Evolutionary conservation across 2,888 invertebrate genomes (phyloP).

Genomic region (Platycheirus albimanus): DNA sequence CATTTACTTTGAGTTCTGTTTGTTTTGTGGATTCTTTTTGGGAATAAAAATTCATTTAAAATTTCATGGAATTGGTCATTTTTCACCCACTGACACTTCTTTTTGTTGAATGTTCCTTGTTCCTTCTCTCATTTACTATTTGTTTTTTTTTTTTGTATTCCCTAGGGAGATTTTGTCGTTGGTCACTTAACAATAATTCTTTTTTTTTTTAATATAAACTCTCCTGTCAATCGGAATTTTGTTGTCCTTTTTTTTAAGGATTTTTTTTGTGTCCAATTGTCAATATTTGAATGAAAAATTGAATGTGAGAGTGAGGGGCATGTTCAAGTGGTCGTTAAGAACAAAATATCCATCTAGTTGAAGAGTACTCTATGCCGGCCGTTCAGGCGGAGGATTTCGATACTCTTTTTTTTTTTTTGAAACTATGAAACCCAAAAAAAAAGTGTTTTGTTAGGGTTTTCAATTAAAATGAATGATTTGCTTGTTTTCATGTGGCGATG

Average conservation of each 20-base stretch:
- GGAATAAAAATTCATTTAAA: constrained; percentile 69
- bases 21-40: constrained; percentile 34
- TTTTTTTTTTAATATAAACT: constrained; percentile 12
- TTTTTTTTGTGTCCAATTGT: constrained; percentile 50
- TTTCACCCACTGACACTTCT: constrained; percentile 74
- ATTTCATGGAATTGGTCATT: constrained; percentile 71
- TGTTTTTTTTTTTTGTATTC: constrained; percentile 2
- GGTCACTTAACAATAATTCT: constrained; percentile 65
- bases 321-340: constrained; percentile 66
- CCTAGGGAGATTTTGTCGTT: constrained; percentile 54
- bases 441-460: constrained; percentile 42
- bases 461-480: constrained; percentile 73
- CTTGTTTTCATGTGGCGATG: constrained; percentile 49
- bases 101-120: constrained; percentile 18
- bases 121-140: constrained; percentile 29
- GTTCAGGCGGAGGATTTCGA: too few species aligned
- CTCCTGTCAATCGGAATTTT: constrained; percentile 44
- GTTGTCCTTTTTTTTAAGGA: constrained; percentile 11
- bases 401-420: not conserved
- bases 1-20: constrained; percentile 63
- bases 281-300: constrained; percentile 68
- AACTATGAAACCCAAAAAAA: constrained; percentile 19
- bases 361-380: not conserved
- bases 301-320: constrained; percentile 22
- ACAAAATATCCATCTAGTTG: constrained; percentile 44